Percentiles rank a stretch among this genome's conserved stretches.
Conservation (phyloP, 2,888 invertebrate species). For the Lamproptera curius region DNA sequence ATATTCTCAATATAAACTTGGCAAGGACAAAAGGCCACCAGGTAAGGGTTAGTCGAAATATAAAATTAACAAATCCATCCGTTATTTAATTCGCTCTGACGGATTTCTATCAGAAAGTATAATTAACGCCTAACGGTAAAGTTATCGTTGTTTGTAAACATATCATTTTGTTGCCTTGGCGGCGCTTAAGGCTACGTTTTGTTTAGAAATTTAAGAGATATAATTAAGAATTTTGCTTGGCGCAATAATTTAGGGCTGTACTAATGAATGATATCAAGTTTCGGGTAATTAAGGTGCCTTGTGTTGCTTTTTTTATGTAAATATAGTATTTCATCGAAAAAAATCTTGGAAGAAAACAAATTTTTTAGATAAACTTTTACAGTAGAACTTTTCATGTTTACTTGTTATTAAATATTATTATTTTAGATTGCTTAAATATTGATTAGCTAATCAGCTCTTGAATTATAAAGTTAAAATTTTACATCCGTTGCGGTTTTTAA, state of each 20-base stretch:
- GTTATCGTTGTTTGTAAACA: constrained; percentile 70
- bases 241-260: constrained; percentile 73
- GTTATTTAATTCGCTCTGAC: constrained; percentile 31
- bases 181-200: constrained; percentile 69
- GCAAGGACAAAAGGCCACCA: too few species aligned
- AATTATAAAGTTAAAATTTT: constrained; percentile 20
- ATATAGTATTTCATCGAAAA: too few species aligned
- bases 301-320: constrained; percentile 62
- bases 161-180: constrained; percentile 70
- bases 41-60: constrained; percentile 15
- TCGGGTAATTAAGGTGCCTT: constrained; percentile 70
- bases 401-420: too few species aligned
- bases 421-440: too few species aligned
- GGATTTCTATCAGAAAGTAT: constrained; percentile 51
- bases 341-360: too few species aligned
- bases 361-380: too few species aligned
- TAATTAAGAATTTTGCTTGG: constrained; percentile 76
- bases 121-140: constrained; percentile 66
- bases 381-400: too few species aligned
- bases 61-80: constrained; percentile 37
- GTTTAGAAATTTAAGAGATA: constrained; percentile 77
- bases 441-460: too few species aligned
- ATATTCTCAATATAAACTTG: too few species aligned
- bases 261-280: constrained; percentile 76
- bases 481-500: not conserved